Evolutionary conservation across 1,140 invertebrate genomes (phyloP).

Genomic region (Temnothorax curvispinosus): DNA sequence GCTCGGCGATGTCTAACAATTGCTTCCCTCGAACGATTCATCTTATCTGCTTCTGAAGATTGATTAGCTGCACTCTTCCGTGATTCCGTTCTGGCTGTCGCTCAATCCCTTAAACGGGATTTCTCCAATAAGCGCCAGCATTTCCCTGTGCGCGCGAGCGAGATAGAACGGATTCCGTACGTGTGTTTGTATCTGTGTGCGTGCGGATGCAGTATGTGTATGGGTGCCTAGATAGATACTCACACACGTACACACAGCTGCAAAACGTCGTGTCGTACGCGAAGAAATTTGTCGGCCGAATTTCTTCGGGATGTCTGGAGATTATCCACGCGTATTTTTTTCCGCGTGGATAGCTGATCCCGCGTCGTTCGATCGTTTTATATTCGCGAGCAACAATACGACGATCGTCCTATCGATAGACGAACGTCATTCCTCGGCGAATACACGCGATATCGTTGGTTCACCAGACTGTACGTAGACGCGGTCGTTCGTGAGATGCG

Average conservation of each 20-base stretch:
- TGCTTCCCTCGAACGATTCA: constrained; percentile 41
- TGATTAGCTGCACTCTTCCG: constrained; percentile 43
- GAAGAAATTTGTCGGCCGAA: background rate
- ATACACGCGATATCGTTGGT: background rate
- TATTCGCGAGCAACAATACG: background rate
- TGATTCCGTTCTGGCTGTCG: constrained; percentile 29
- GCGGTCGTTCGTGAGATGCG: constrained; percentile 13
- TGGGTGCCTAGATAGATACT: too few relatives aligned
- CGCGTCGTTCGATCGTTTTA: background rate
- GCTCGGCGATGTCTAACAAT: constrained; percentile 23
- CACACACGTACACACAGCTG: background rate
- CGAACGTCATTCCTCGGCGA: background rate
- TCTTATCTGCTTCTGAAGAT: constrained; percentile 40
- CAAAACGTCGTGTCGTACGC: background rate
- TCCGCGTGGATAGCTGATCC: background rate
- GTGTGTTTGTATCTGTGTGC: background rate
- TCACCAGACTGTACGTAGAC: constrained; percentile 6
- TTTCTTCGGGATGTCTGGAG: background rate
- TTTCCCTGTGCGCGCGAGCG: background rate
- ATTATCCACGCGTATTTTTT: background rate
- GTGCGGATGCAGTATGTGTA: too few relatives aligned
- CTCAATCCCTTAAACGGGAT: constrained; percentile 27
- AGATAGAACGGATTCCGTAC: background rate
- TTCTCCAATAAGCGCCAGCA: constrained; percentile 22
- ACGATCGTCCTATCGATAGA: background rate